phyloP scores from a whole-genome alignment of 2,888 invertebrate species.

The Pterobdella sp. region DNA sequence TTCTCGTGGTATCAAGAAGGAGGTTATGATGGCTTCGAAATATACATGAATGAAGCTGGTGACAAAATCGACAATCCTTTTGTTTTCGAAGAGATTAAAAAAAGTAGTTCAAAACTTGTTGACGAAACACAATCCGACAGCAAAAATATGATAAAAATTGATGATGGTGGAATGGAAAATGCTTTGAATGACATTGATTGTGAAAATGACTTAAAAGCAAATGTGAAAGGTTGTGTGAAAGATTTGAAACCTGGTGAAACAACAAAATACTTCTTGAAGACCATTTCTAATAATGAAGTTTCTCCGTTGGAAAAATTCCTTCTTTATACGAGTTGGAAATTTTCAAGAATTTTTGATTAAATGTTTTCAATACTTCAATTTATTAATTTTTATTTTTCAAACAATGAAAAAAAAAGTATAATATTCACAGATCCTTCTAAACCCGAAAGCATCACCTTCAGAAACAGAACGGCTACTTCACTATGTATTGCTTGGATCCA shows the following conservation, averaged over 20 bases:
- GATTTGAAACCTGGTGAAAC: neutral
- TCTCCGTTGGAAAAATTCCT: neutral
- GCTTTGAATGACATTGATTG: neutral
- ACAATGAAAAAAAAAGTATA: no score
- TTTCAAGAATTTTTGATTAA: neutral
- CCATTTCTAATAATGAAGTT: neutral
- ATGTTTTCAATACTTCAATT: neutral
- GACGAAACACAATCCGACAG: no score
- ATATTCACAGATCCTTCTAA: neutral
- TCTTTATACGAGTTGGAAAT: neutral
- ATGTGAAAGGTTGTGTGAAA: neutral
- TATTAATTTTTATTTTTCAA: no score
- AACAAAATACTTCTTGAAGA: neutral
- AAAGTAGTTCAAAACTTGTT: no score
- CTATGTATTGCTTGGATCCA: slow-evolving; percentile 9
- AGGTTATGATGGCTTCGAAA: slow-evolving; percentile 5
- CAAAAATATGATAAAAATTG: no score
- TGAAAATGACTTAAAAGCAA: neutral
- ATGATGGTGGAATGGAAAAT: neutral
- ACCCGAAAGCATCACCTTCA: neutral
- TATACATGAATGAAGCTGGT: neutral
- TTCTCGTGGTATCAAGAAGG: neutral
- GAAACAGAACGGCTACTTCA: neutral
- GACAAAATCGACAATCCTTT: no score
- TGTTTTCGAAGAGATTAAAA: no score